phyloP scores from a whole-genome alignment of 2,113 vertebrate species.

The Sander lucioperca region DNA sequence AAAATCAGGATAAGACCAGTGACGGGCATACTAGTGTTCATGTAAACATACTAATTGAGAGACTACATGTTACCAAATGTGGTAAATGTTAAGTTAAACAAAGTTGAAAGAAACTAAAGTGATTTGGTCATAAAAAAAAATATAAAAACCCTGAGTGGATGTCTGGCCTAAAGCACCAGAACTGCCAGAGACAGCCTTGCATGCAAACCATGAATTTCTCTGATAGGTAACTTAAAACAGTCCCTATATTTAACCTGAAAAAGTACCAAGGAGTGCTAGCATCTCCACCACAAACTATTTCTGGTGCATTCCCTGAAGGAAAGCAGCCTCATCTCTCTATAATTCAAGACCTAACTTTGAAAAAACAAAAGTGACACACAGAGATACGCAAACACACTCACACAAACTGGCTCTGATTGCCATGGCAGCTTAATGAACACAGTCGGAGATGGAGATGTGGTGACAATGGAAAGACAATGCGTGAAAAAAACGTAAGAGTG shows the following conservation, averaged over 20 bases:
- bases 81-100: not conserved
- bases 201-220: slow-evolving; percentile 13
- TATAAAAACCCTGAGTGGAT: not conserved
- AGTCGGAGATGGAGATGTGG: no score
- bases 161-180: not conserved
- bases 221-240: slow-evolving; percentile 6
- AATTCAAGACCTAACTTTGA: slow-evolving; percentile 60
- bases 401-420: no score
- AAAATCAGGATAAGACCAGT: not conserved
- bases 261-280: slow-evolving; percentile 27
- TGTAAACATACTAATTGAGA: not conserved
- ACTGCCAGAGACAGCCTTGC: not conserved
- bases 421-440: no score
- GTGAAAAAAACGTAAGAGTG: no score
- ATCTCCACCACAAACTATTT: slow-evolving; percentile 54
- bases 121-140: not conserved
- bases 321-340: slow-evolving; percentile 52
- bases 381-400: slow-evolving; percentile 16
- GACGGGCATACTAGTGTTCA: not conserved
- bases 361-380: slow-evolving; percentile 25
- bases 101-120: not conserved
- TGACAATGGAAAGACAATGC: no score
- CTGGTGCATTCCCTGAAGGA: slow-evolving; percentile 47
- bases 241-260: slow-evolving; percentile 31
- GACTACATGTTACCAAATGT: not conserved